Evolutionary conservation across 2,888 invertebrate species (phyloP), one percentile per base, ranked within the genome.

Genomic region (Noctua comes): DNA sequence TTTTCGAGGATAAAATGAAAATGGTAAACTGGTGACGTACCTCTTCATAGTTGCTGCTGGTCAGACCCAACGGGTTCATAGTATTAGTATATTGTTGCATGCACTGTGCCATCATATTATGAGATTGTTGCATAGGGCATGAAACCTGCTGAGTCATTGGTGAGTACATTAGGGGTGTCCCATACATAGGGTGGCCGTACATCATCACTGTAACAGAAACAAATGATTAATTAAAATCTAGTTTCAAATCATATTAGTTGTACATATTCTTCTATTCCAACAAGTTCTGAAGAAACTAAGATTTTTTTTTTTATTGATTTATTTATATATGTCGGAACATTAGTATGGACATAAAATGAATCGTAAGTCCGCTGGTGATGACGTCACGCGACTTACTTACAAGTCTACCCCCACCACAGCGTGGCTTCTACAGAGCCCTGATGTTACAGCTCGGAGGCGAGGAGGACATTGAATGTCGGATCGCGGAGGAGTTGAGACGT

Each of bases 131-230:
- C 79, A 91, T 62, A 0, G 91, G 85, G 64, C 90, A 91, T 0
- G 91, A 18, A 43, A 91, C 64, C 81, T 90, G 93, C 0, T 91
- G 88, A 43, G 79, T 79, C 0, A 93, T 74, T 0, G 98, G 97
- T 36, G 97, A 97, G 90, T 98, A 98, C 94, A 98, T 96, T 89
- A 98, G 96, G 0, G 97, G 97, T 0, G 97, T 90, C 1, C 97
- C 94, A 79, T 95, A 94, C 73, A 95, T 80, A 0, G 97, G 94
- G 82, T 95, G 97, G 0, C 97, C 96, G 78, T 97, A 97, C 93
- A 95, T 92, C 93, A 98, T 97, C 85, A 98, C 97, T 97, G 97
- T 88, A 96, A 76, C 57, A 69, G 68, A 76, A 72, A 71, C 27
- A 69, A 36, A 24, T 57, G n/a, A 27, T 48, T 24, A 2, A 27